Evolutionary conservation across 2,113 vertebrate species (phyloP), one percentile per base, ranked within the genome.

Genomic region (Cyanoramphus novaezelandiae): DNA sequence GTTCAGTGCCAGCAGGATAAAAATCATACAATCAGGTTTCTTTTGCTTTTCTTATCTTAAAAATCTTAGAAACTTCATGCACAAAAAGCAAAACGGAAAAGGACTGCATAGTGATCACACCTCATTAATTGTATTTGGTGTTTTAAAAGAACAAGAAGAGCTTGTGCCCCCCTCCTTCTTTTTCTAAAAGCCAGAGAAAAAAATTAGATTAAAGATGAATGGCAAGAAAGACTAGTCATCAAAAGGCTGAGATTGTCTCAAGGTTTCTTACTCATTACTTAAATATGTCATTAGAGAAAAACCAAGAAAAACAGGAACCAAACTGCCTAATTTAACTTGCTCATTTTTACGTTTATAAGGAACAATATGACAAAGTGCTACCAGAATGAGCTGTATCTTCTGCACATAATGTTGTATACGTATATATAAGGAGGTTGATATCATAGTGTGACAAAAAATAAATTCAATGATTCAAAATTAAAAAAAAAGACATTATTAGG

Each of bases 101-200:
- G 11, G 18, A 20, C 20, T 80, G 6, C 10, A 28, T 5, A 72
- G 11, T 52, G 33, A 70, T 31, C n/a, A 49, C 16, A 47, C 3
- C 20, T 41, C 25, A 39, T 72, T 86, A 27, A 52, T 39, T 50
- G 33, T 19, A 20, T 21, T 72, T 13, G 17, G 10, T 35, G 4
- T 29, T 88, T 88, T 37, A 24, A 68, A 91, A 50, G 41, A 86
- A 4, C 14, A 60, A 43, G 13, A 76, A 9, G 4, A 53, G 8
- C 6, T 43, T 55, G 4, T 43, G 25, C 11, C 6, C 17, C 3
- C 6, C 10, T 2, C 1, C 6, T 75, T 68, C 5, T 55, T 78
- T 91, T 82, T 47, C 47, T 79, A 39, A 88, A 76, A 87, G 6
- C 4, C 5, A 44, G 35, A 25, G 27, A 9, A 83, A 88, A 70